Conservation (phyloP, 2,888 invertebrate species). For the Amiota minor region DNA sequence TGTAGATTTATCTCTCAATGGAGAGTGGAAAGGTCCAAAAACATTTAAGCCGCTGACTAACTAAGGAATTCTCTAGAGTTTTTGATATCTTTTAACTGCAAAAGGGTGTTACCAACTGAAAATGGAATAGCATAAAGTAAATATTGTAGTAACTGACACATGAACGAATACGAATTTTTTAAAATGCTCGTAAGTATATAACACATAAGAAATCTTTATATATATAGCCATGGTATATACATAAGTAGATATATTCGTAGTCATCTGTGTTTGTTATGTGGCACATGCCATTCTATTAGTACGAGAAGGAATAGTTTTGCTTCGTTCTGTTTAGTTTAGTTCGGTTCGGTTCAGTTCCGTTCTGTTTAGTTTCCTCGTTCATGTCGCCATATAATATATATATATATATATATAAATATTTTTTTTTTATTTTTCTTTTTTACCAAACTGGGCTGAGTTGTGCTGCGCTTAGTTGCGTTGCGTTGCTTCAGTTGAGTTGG, state of each 20-base stretch:
- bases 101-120: slow-evolving; percentile 24
- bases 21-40: no score
- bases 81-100: slow-evolving; percentile 28
- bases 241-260: no score
- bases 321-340: slow-evolving; percentile 2
- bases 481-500: neutral
- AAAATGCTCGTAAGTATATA: neutral
- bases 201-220: neutral
- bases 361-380: neutral
- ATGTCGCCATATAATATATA: slow-evolving; percentile 10
- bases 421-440: neutral
- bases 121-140: slow-evolving; percentile 11
- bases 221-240: neutral
- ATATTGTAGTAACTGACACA: slow-evolving; percentile 23
- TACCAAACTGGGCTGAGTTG: slow-evolving; percentile 1
- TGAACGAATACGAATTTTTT: neutral
- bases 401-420: no score
- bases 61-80: neutral
- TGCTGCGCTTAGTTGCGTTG: neutral
- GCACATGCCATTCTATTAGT: neutral
- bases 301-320: neutral
- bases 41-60: no score
- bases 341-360: neutral
- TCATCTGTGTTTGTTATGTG: slow-evolving; percentile 17
- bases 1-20: no score